A percentile compares a stretch with the other conserved stretches of the same genome.
These are phyloP conservation scores for Torymus texanus DNA, from an alignment of 2,888 invertebrate genomes.

Conservation along the genomic window DNA sequence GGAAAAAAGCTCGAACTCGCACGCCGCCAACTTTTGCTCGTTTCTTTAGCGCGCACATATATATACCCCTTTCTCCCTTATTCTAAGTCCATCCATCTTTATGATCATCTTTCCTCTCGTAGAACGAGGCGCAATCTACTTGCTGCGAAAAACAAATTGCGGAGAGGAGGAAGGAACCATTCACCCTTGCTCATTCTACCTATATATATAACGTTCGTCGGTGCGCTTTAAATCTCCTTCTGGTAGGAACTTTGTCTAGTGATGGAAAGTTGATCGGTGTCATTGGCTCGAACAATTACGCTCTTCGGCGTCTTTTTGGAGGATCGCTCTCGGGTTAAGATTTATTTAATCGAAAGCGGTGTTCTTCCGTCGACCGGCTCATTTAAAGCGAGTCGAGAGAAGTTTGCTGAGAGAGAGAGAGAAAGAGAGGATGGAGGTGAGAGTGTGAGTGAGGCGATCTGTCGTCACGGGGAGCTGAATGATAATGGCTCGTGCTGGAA, in stretches of 20 bases:
- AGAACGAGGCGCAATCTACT: constrained; percentile 8
- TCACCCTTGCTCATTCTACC: too few relatives aligned
- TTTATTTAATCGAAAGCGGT: constrained; percentile 28
- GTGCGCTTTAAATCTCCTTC: constrained; percentile 36
- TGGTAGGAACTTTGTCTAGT: constrained; percentile 5
- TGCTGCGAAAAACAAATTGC: constrained; percentile 39
- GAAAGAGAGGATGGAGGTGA: too few relatives aligned
- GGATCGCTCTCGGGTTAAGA: background rate
- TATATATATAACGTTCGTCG: constrained; percentile 21
- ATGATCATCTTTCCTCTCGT: constrained; percentile 16
- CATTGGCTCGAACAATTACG: constrained; percentile 17
- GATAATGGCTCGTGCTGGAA: too few relatives aligned
- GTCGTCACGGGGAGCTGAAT: too few relatives aligned
- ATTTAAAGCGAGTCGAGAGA: too few relatives aligned
- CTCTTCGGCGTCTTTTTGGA: background rate
- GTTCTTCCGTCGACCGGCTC: too few relatives aligned
- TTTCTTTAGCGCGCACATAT: background rate
- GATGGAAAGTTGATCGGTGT: constrained; percentile 43
- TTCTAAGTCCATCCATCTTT: constrained; percentile 31
- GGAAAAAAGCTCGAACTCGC: too few relatives aligned
- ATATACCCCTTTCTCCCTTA: background rate
- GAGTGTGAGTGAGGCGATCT: too few relatives aligned
- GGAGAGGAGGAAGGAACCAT: constrained; percentile 10
- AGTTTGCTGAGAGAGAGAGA: too few relatives aligned
- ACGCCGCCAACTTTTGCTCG: background rate